phyloP scores from a whole-genome alignment of 2,888 invertebrate species.

The Phengaris arion region DNA sequence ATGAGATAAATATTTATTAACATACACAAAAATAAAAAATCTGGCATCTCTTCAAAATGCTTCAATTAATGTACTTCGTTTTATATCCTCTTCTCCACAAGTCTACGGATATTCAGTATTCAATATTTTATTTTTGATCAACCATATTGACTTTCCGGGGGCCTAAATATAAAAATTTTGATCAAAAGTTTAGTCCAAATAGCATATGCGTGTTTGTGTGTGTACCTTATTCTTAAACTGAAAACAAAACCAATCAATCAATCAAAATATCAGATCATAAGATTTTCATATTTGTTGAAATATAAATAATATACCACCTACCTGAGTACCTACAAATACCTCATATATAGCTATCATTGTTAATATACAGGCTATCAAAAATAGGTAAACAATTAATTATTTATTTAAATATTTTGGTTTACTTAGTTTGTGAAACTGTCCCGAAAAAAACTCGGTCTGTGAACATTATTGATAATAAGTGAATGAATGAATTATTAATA shows the following conservation, averaged over 20 bases:
- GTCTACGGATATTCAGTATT: conserved; percentile 13
- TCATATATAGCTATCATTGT: too few species aligned
- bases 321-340: too few species aligned
- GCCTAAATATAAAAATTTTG: conserved; percentile 15
- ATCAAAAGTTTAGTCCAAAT: conserved; percentile 16
- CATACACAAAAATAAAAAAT: conserved; percentile 21
- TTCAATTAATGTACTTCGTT: conserved; percentile 13
- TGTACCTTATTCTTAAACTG: conserved; percentile 19
- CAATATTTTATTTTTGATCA: conserved; percentile 27
- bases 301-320: too few species aligned
- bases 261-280: conserved; percentile 28
- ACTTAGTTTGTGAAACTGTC: too few species aligned
- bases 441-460: too few species aligned
- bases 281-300: not conserved
- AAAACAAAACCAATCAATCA: not conserved
- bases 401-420: too few species aligned
- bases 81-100: not conserved
- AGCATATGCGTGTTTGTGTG: not conserved
- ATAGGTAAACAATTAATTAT: too few species aligned
- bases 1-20: conserved; percentile 17
- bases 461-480: too few species aligned
- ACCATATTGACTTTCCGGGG: conserved; percentile 8
- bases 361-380: too few species aligned
- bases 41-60: conserved; percentile 26
- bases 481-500: too few species aligned